Conservation (phyloP, 2,888 invertebrate genomes). For the Notodonta dromedarius region DNA sequence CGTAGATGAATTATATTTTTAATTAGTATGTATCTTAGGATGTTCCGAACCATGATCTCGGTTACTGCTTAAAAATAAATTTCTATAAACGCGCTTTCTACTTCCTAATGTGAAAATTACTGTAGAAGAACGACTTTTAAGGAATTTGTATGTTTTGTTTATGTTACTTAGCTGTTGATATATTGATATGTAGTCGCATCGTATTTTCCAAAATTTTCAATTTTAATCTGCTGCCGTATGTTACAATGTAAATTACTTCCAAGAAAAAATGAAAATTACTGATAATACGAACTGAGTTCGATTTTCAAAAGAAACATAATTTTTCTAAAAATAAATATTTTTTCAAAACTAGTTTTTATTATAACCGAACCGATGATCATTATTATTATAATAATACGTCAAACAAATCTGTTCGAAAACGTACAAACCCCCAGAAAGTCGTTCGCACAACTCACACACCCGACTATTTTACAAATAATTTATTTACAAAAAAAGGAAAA, state of each 20-base stretch:
- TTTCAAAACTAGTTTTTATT: too few relatives aligned
- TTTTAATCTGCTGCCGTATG: slow-evolving; percentile 28
- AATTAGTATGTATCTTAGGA: slow-evolving; percentile 18
- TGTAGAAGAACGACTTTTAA: slow-evolving; percentile 42
- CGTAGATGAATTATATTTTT: slow-evolving; percentile 1
- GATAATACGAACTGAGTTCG: slow-evolving; percentile 36
- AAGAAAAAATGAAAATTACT: slow-evolving; percentile 35
- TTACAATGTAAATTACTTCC: slow-evolving; percentile 20
- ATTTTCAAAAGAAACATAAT: background rate
- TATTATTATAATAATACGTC: too few relatives aligned
- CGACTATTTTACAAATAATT: slow-evolving; percentile 26
- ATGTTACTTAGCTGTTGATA: slow-evolving; percentile 17
- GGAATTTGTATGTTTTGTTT: slow-evolving; percentile 49
- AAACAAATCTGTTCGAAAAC: slow-evolving; percentile 23
- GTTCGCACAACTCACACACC: slow-evolving; percentile 26
- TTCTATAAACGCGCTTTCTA: slow-evolving; percentile 35
- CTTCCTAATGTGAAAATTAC: slow-evolving; percentile 17
- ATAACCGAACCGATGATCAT: too few relatives aligned
- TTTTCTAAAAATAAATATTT: too few relatives aligned
- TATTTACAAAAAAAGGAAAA: slow-evolving; percentile 43
- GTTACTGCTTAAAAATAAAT: slow-evolving; percentile 46
- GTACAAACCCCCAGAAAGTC: slow-evolving; percentile 29
- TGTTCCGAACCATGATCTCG: slow-evolving; percentile 45
- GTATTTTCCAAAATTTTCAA: slow-evolving; percentile 47
- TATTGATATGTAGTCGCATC: slow-evolving; percentile 63